Conservation (phyloP, 2,113 vertebrate genomes). For the Thymallus thymallus region DNA sequence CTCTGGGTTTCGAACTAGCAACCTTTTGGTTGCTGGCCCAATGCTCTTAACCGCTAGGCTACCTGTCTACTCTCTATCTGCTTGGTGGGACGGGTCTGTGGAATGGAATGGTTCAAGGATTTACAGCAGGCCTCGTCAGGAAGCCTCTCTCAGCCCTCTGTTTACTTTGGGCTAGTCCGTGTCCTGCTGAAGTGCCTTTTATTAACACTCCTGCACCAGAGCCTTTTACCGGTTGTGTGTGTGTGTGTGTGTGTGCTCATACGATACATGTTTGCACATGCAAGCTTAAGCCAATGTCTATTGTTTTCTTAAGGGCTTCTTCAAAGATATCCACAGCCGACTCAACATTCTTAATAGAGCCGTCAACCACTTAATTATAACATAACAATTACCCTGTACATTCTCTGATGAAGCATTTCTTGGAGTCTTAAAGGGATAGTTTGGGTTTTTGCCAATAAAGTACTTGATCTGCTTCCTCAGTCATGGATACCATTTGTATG, state of each 20-base stretch:
- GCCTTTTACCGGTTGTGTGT: background rate
- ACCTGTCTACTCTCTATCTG: background rate
- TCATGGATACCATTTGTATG: too few species aligned
- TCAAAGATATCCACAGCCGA: too few species aligned
- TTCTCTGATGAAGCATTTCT: too few species aligned
- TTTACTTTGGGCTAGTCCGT: slow-evolving; percentile 34
- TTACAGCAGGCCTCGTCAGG: slow-evolving; percentile 25
- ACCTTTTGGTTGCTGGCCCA: too few species aligned
- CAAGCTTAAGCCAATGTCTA: background rate
- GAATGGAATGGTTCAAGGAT: slow-evolving; percentile 30
- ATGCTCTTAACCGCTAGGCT: too few species aligned
- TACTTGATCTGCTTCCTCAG: too few species aligned
- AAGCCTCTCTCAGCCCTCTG: slow-evolving; percentile 24
- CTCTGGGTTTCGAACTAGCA: too few species aligned
- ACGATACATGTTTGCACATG: background rate
- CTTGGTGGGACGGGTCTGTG: slow-evolving; percentile 19
- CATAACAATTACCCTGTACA: too few species aligned
- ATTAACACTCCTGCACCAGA: slow-evolving; percentile 12
- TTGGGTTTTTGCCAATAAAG: too few species aligned
- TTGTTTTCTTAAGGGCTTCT: background rate
- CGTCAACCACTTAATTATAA: background rate
- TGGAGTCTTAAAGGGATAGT: too few species aligned
- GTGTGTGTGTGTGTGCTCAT: background rate
- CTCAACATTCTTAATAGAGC: background rate
- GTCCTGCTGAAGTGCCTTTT: slow-evolving; percentile 47